Conservation (phyloP, 2,113 vertebrate species). For the Zosterops borbonicus region DNA sequence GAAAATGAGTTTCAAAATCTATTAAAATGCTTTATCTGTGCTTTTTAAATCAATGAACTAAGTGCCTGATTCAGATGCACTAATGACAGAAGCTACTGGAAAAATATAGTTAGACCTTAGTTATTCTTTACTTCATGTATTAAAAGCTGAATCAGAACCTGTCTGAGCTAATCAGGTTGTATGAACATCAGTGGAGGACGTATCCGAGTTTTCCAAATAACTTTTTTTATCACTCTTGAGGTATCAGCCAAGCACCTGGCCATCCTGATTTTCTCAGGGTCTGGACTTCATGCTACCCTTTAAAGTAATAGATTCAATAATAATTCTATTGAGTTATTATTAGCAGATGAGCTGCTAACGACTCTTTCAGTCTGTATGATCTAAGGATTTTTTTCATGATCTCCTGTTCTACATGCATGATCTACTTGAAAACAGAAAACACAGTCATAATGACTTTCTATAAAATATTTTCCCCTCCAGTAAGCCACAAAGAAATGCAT, state of each 20-base stretch:
- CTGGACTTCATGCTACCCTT: not conserved
- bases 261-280: not conserved
- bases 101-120: not conserved
- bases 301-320: not conserved
- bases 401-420: not conserved
- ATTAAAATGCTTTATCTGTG: not conserved
- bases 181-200: not conserved
- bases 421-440: not conserved
- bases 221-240: not conserved
- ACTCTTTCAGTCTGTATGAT: not conserved
- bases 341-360: not conserved
- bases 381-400: not conserved
- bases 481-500: not conserved
- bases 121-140: not conserved
- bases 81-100: not conserved
- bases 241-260: not conserved
- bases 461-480: not conserved
- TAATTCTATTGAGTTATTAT: not conserved
- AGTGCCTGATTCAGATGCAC: not conserved
- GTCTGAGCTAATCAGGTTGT: not conserved
- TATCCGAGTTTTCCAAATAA: not conserved
- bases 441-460: not conserved
- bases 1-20: not conserved
- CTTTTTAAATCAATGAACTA: not conserved
- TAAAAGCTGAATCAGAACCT: not conserved